These are phyloP conservation scores for Rhinatrema bivittatum DNA, from an alignment of 2,797 vertebrate genomes.

Conservation along the genomic window DNA sequence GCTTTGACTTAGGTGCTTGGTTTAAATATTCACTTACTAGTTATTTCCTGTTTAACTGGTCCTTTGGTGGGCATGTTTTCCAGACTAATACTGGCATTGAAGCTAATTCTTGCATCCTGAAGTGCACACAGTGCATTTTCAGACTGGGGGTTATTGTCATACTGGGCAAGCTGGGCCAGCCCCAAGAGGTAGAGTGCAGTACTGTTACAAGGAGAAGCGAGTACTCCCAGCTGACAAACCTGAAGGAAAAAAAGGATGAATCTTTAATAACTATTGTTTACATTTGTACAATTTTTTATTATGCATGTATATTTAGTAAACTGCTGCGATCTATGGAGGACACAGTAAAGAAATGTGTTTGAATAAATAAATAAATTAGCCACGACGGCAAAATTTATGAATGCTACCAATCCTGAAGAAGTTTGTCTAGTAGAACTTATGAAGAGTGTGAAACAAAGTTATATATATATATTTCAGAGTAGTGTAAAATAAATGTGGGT, in stretches of 20 bases:
- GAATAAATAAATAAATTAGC: too few species aligned
- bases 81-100: conserved; percentile 53
- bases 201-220: conserved; percentile 36
- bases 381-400: neutral
- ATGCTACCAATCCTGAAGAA: too few species aligned
- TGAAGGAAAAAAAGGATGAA: conserved; percentile 7
- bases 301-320: too few species aligned
- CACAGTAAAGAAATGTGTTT: too few species aligned
- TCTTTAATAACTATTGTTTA: neutral
- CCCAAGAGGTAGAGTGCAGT: conserved; percentile 47
- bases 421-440: too few species aligned
- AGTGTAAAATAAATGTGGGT: too few species aligned
- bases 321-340: too few species aligned
- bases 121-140: conserved; percentile 20
- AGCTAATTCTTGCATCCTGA: conserved; percentile 42
- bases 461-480: too few species aligned
- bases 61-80: conserved; percentile 37
- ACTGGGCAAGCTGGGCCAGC: conserved; percentile 47
- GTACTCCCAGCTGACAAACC: conserved; percentile 48
- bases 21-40: conserved; percentile 23
- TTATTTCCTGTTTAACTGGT: conserved; percentile 38
- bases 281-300: too few species aligned
- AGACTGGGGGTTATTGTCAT: conserved; percentile 35
- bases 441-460: too few species aligned
- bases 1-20: too few species aligned